Evolutionary conservation across 2,113 vertebrate species (phyloP).

Genomic region (Siphamia tubifer): DNA sequence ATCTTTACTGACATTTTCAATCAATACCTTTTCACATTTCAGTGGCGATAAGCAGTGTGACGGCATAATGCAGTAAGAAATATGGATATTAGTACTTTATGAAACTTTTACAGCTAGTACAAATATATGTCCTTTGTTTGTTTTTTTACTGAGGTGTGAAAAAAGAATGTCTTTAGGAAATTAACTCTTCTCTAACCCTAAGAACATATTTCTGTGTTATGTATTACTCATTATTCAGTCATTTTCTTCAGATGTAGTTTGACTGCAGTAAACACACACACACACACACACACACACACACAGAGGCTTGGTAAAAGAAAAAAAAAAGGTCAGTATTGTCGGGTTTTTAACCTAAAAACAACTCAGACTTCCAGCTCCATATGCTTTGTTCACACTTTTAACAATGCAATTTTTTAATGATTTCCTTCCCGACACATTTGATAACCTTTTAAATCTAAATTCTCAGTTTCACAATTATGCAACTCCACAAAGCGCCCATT

Average conservation of each 20-base stretch:
- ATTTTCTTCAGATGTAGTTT: slow-evolving; percentile 4
- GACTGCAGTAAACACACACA: neutral
- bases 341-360: too few relatives aligned
- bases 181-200: neutral
- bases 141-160: neutral
- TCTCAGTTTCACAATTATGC: too few relatives aligned
- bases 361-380: too few relatives aligned
- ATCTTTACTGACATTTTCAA: slow-evolving; percentile 38
- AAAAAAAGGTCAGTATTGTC: neutral
- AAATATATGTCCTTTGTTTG: neutral
- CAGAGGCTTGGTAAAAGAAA: neutral
- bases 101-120: neutral
- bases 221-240: slow-evolving; percentile 13
- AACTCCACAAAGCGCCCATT: too few relatives aligned
- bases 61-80: neutral
- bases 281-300: neutral
- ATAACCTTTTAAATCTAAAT: too few relatives aligned
- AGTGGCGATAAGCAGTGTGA: slow-evolving; percentile 15
- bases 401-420: too few relatives aligned
- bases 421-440: too few relatives aligned
- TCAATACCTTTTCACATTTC: neutral
- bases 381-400: too few relatives aligned
- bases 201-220: neutral
- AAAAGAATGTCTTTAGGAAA: slow-evolving; percentile 20
- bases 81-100: slow-evolving; percentile 17